phyloP scores from a whole-genome alignment of 2,888 invertebrate genomes.

The Andrena hattorfiana region DNA sequence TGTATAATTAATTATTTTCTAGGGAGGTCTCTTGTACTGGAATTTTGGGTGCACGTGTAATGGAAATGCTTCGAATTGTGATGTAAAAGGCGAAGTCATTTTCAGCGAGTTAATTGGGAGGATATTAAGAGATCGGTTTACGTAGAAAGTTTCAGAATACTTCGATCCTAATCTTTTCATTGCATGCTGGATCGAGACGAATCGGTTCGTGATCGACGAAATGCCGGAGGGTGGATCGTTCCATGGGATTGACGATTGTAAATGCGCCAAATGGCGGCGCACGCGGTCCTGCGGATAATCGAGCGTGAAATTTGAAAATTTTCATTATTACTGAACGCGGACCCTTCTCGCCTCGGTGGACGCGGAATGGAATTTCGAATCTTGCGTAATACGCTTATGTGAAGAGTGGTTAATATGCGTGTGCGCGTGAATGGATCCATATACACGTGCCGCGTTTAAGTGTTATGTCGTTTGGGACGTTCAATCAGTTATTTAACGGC shows the following conservation, averaged over 20 bases:
- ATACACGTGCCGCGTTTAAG: constrained; percentile 17
- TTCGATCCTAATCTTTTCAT: constrained; percentile 11
- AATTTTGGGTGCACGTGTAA: too few relatives aligned
- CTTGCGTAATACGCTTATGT: constrained; percentile 51
- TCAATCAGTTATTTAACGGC: constrained; percentile 59
- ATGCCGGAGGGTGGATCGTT: constrained; percentile 35
- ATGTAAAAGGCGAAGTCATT: background rate
- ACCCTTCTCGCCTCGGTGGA: constrained; percentile 61
- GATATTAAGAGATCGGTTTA: background rate
- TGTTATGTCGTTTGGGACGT: constrained; percentile 16
- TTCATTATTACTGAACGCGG: constrained; percentile 76
- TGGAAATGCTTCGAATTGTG: too few relatives aligned
- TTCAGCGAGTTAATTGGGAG: background rate
- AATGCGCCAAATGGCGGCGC: constrained; percentile 82
- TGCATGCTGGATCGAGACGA: background rate
- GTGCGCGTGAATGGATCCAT: constrained; percentile 13
- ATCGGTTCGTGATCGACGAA: constrained; percentile 13
- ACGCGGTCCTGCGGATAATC: constrained; percentile 77
- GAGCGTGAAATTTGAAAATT: constrained; percentile 85
- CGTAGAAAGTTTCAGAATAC: background rate
- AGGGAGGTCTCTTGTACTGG: too few relatives aligned
- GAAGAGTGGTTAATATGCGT: constrained; percentile 41
- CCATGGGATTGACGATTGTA: constrained; percentile 70
- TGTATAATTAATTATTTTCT: too few relatives aligned
- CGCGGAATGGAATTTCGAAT: constrained; percentile 75